Base-by-base conservation (phyloP, 2,113 vertebrate species). In the Cynoglossus semilaevis region DNA sequence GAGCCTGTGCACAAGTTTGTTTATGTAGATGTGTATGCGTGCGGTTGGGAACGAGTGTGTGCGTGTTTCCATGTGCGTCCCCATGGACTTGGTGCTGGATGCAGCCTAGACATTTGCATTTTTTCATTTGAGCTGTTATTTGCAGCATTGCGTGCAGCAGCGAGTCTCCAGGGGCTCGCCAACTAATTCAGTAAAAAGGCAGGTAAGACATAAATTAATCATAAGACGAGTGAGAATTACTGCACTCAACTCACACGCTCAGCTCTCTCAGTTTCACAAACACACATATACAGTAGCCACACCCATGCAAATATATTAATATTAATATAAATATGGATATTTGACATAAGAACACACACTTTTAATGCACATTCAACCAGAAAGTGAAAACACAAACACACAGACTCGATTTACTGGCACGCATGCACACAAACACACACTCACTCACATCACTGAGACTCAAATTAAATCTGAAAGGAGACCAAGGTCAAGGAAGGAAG, bases 111-210 rank as follows among this genome's bases (percentile, higher is more conserved):
- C 84, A 85, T 89, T 88, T 88, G 83, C 87, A 88, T 90, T 87
- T 90, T 88, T 87, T 89, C 80, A 85, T 88, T 82, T 84, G 80
- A 80, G 85, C 74, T 87, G 80, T 89, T 85, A 86, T 87, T 89
- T 89, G 83, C 85, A 85, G 85, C 83, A 74, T 78, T 85, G 81
- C 80, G 54, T 75, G 79, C 77, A 70, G 76, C 81, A 45, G 65
- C 40, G 76, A 45, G 68, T 86, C 87, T 77, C 35, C 2, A 74
- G 81, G 81, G 86, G 75, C 77, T 69, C 1, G 43, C 52, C 15
- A 60, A 82, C 82, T 83, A 84, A 85, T 85, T 86, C 81, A 80
- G 83, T 82, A 87, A 88, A 88, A 88, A 89, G 85, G 76, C 86
- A 88, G 79, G 84, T 87, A 87, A 84, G 77, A 82, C 76, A 84